Percentiles rank a stretch among this genome's conserved stretches.
phyloP scores from a whole-genome alignment of 2,797 vertebrate genomes.

The Lacerta bilineata region DNA sequence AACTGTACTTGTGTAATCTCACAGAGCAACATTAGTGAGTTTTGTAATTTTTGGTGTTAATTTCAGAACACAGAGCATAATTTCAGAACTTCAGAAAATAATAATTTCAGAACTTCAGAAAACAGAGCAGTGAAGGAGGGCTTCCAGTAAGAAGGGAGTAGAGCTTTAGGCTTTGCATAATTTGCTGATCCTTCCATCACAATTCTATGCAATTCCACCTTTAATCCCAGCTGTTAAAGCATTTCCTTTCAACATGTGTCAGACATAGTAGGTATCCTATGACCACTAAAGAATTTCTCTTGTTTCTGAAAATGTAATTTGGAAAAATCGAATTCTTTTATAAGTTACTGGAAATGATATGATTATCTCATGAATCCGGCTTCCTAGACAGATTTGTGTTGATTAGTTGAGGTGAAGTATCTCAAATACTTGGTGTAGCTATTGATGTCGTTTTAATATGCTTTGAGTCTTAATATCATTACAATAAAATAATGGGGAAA shows the following conservation, averaged over 20 bases:
- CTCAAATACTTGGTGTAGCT: not conserved
- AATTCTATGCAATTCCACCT: too few species aligned
- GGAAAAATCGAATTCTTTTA: not conserved
- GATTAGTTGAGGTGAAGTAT: slow-evolving; percentile 19
- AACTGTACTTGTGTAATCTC: too few species aligned
- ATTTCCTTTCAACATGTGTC: not conserved
- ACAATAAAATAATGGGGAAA: slow-evolving; percentile 8
- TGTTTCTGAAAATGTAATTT: not conserved
- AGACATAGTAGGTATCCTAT: not conserved
- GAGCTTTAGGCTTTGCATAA: too few species aligned
- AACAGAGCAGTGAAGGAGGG: not conserved
- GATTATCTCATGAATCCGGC: slow-evolving; percentile 2
- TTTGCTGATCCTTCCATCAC: too few species aligned
- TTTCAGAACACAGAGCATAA: not conserved
- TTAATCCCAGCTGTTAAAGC: too few species aligned
- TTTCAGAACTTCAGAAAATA: not conserved
- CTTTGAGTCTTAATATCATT: slow-evolving; percentile 15
- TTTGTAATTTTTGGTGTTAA: not conserved
- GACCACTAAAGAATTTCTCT: not conserved
- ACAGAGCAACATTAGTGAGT: too few species aligned
- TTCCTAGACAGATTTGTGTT: slow-evolving; percentile 23
- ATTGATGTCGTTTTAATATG: slow-evolving; percentile 14
- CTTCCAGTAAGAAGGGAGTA: too few species aligned
- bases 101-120: not conserved
- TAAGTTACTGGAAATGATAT: slow-evolving; percentile 5